Evolutionary conservation across 2,113 vertebrate genomes (phyloP).

Genomic region (Zosterops hypoxanthus): DNA sequence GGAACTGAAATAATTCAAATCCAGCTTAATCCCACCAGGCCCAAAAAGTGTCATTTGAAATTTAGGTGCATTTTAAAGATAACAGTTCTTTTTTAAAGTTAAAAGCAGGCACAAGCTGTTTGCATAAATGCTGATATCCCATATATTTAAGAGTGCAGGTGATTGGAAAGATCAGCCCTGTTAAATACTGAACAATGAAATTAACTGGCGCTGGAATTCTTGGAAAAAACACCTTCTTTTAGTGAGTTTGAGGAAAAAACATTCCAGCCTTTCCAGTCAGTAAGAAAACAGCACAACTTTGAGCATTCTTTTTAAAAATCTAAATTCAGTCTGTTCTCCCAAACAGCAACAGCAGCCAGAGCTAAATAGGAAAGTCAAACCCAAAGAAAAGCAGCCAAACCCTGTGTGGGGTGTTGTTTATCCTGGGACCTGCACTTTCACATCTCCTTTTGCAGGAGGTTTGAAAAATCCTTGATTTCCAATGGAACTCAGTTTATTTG

Average conservation of each 20-base stretch:
- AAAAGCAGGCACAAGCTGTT: background rate
- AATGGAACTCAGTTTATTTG: background rate
- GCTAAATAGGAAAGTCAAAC: background rate
- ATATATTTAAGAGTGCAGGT: background rate
- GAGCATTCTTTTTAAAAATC: background rate
- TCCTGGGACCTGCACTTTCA: background rate
- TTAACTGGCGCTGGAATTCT: background rate
- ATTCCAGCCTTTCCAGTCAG: background rate
- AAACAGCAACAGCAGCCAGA: background rate
- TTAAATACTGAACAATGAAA: background rate
- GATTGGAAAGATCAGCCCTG: background rate
- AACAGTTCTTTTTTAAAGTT: background rate
- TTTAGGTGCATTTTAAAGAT: background rate
- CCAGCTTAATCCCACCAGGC: background rate
- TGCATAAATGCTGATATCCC: background rate
- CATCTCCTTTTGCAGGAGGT: background rate
- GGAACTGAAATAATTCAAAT: background rate
- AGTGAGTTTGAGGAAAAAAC: background rate
- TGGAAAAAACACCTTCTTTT: background rate
- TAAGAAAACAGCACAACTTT: background rate
- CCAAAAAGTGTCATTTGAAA: background rate
- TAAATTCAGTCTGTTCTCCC: background rate
- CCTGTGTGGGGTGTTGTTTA: fast-evolving
- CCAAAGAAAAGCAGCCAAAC: background rate
- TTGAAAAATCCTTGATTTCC: background rate